Conservation (phyloP, 2,113 vertebrate species). For the Poeciliopsis prolifica region DNA sequence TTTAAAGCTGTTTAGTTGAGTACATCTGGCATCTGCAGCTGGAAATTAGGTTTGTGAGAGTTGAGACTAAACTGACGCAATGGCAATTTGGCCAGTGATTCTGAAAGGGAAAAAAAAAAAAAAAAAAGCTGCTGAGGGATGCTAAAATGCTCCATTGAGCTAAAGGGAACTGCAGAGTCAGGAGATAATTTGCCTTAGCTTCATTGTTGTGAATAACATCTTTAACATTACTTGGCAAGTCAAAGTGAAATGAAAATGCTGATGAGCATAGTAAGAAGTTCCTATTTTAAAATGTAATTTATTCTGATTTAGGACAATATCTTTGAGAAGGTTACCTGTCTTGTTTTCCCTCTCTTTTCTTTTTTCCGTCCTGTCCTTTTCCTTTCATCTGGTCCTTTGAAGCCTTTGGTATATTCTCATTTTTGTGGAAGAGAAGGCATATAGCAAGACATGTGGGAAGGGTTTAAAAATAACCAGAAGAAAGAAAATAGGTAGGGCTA, state of each 20-base stretch:
- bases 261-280: not conserved
- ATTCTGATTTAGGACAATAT: not conserved
- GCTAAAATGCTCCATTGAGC: conserved; percentile 26
- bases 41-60: conserved; percentile 4
- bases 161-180: conserved; percentile 15
- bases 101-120: conserved; percentile 10
- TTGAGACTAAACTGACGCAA: conserved; percentile 17
- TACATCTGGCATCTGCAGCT: conserved; percentile 14
- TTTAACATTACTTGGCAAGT: conserved; percentile 12
- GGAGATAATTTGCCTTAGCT: not conserved
- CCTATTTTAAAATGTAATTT: not conserved
- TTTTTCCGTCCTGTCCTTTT: conserved; percentile 21
- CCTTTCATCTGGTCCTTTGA: conserved; percentile 37
- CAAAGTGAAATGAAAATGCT: not conserved
- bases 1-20: conserved; percentile 5
- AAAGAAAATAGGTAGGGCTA: conserved; percentile 39
- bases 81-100: conserved; percentile 1
- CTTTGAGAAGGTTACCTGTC: not conserved
- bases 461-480: conserved; percentile 72
- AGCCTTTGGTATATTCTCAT: conserved; percentile 39
- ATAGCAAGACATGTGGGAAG: conserved; percentile 32
- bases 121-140: conserved; percentile 3
- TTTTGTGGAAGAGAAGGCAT: conserved; percentile 21
- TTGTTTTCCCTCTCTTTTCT: conserved; percentile 32
- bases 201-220: conserved; percentile 1